Evolutionary conservation across 1,140 invertebrate species (phyloP).

Genomic region (Lycorma delicatula): DNA sequence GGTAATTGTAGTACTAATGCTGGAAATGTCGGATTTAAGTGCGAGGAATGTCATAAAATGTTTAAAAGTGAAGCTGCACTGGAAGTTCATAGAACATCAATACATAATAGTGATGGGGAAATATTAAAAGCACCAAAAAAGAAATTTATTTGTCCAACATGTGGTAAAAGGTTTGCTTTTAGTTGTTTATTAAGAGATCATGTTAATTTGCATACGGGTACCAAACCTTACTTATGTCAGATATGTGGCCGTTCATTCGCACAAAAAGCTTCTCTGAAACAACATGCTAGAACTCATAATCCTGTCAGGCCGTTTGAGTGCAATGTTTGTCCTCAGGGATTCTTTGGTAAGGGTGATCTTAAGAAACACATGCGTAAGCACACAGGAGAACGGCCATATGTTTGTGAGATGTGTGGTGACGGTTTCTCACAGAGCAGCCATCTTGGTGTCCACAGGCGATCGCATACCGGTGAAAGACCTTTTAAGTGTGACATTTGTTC

Average conservation of each 20-base stretch:
- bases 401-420: constrained; percentile 37
- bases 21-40: neutral
- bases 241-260: constrained; percentile 52
- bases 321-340: constrained; percentile 12
- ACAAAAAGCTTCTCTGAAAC: constrained; percentile 68
- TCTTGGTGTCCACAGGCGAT: constrained; percentile 23
- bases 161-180: constrained; percentile 87
- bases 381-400: constrained; percentile 39
- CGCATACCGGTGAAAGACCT: constrained; percentile 28
- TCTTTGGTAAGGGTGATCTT: constrained; percentile 17
- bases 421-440: constrained; percentile 32
- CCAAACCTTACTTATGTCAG: constrained; percentile 51
- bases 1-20: neutral
- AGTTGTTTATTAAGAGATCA: constrained; percentile 91
- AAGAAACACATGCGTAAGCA: constrained; percentile 24
- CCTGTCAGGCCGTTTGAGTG: constrained; percentile 13
- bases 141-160: constrained; percentile 50
- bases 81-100: neutral
- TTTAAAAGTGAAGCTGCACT: neutral
- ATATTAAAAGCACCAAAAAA: constrained; percentile 16
- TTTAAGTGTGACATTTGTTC: constrained; percentile 26
- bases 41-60: neutral
- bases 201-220: constrained; percentile 63
- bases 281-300: constrained; percentile 65
- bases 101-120: neutral